phyloP scores from a whole-genome alignment of 2,797 vertebrate genomes.

The Sphenodon punctatus region DNA sequence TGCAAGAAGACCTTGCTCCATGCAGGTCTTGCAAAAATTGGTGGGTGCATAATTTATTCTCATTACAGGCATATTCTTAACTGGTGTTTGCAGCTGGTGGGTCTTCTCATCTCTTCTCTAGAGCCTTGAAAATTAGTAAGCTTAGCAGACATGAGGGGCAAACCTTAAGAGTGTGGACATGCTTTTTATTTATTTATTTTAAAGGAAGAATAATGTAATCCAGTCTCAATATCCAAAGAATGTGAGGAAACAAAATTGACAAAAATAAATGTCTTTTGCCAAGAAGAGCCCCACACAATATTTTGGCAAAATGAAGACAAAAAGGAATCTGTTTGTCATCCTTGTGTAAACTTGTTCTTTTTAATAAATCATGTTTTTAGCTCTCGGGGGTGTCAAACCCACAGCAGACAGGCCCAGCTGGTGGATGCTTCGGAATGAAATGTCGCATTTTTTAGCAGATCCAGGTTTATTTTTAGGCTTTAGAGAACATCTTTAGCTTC shows the following conservation, averaged over 20 bases:
- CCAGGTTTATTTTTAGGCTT: conserved; percentile 72
- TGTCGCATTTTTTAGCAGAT: conserved; percentile 76
- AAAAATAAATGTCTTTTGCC: conserved; percentile 8
- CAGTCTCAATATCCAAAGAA: neutral
- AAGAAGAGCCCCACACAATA: neutral
- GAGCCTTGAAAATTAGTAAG: conserved; percentile 60
- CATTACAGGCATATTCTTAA: conserved; percentile 67
- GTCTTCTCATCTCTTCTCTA: conserved; percentile 43
- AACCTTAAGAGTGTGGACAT: conserved; percentile 18
- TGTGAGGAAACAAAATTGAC: neutral
- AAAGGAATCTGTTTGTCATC: conserved; percentile 39
- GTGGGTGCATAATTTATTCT: conserved; percentile 66
- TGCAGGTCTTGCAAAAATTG: conserved; percentile 61
- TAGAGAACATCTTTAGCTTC: conserved; percentile 69
- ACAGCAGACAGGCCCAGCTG: conserved; percentile 76
- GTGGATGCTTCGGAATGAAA: conserved; percentile 65
- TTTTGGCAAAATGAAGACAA: conserved; percentile 55
- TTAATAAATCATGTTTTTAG: conserved; percentile 60
- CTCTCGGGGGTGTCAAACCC: conserved; percentile 65
- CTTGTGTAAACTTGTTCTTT: conserved; percentile 55
- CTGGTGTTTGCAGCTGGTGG: conserved; percentile 58
- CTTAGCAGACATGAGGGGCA: conserved; percentile 50
- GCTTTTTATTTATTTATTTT: too few relatives aligned
- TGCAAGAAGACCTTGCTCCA: conserved; percentile 53
- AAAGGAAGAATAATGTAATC: neutral